Conservation (phyloP, 35 echinoderm and acorn worm genomes). For the Stichopus chloronotus region DNA sequence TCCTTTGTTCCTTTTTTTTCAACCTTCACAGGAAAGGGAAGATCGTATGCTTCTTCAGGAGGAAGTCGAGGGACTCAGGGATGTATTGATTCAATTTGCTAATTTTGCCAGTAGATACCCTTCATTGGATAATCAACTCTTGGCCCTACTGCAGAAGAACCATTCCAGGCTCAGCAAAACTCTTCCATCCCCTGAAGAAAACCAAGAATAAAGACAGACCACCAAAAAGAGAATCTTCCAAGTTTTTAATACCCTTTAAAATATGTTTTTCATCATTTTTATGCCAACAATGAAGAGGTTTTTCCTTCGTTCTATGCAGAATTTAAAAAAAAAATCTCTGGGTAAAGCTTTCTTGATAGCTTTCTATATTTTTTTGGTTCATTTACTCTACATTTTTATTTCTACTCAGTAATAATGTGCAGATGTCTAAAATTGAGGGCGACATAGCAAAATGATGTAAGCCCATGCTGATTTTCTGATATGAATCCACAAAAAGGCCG, state of each 20-base stretch:
- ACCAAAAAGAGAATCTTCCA: not conserved
- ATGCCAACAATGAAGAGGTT: not conserved
- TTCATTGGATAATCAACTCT: constrained; percentile 73
- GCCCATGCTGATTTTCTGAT: no score
- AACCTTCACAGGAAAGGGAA: constrained; percentile 68
- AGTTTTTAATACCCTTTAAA: not conserved
- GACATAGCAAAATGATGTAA: not conserved
- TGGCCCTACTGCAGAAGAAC: constrained; percentile 70
- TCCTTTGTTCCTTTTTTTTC: not conserved
- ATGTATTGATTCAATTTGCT: constrained; percentile 83
- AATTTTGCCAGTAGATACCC: constrained; percentile 79
- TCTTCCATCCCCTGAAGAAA: constrained; percentile 42
- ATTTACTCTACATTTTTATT: no score
- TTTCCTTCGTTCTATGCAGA: not conserved
- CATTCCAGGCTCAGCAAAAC: constrained; percentile 56
- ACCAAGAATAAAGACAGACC: not conserved
- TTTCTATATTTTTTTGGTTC: no score
- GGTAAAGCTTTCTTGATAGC: no score
- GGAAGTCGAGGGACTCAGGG: constrained; percentile 83
- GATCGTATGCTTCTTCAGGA: constrained; percentile 75
- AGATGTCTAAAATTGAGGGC: not conserved
- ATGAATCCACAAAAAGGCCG: no score
- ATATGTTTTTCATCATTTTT: not conserved
- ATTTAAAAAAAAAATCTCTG: not conserved
- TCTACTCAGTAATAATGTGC: no score